Base-by-base conservation (phyloP, 2,113 vertebrate genomes). In the Sander lucioperca region DNA sequence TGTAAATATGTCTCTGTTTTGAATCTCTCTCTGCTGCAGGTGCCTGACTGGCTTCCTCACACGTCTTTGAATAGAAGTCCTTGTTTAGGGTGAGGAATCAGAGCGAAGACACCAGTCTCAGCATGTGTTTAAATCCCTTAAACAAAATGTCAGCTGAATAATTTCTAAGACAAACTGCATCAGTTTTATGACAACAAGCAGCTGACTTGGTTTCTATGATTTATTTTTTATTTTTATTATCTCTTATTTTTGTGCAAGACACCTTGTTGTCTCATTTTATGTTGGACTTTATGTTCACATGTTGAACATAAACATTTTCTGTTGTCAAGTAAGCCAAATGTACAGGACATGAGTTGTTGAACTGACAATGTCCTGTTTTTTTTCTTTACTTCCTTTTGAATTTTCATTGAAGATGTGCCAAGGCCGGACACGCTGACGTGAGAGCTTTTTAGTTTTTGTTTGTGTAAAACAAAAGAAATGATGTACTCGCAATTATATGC, bases 381-480 rank as follows among this genome's bases (percentile, higher is more conserved):
- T 12, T 69, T 8, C 63, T 71, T 87, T 67, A 56, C 36, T 73
- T 87, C 64, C 61, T 57, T 27, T 69, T 74, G 12, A 19, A 3
- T n/a, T 54, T 73, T 74, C 48, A 6, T 47, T 88, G 48, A 80
- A 33, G 66, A 63, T 13, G 91, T 94, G 93, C 92, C 92, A 88
- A 91, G 47, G 36, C 30, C 47, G 4, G 72, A 84, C 19, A 3
- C 5, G 19, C 74, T 47, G 74, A 86, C 1, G 16, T 30, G 45
- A 66, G 33, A 78, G 53, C 57, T 79, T 53, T 27, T 75, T 13
- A 47, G 13, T 45, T 81, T n/a, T 33, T 61, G 12, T 75, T 5
- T 47, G 9, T 21, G 25, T 83, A 18, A 85, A 70, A 77, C 48
- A 68, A 72, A 66, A 73, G 59, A 21, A 66, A 4, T 33, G 0